phyloP scores from a whole-genome alignment of 2,797 vertebrate genomes.

The Naso thynnoides region DNA sequence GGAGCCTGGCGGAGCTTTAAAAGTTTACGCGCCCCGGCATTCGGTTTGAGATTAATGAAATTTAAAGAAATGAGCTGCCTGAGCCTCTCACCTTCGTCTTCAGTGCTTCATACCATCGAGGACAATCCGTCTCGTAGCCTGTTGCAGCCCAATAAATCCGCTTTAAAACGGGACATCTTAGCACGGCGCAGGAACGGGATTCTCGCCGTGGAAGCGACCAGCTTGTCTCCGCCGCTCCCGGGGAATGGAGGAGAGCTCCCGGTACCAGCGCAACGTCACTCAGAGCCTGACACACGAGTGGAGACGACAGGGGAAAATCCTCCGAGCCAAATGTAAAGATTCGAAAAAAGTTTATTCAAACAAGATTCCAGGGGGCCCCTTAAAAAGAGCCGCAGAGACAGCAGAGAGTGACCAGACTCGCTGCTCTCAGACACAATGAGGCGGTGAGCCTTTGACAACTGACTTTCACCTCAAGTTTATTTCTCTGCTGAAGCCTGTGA shows the following conservation, averaged over 20 bases:
- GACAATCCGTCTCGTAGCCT: slow-evolving; percentile 46
- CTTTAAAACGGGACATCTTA: slow-evolving; percentile 80
- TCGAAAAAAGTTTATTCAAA: slow-evolving; percentile 1
- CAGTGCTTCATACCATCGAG: slow-evolving; percentile 47
- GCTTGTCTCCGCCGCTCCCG: slow-evolving; percentile 70
- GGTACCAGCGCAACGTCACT: slow-evolving; percentile 50
- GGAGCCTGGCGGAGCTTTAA: slow-evolving; percentile 53
- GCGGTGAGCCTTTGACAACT: slow-evolving; percentile 38
- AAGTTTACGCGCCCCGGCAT: slow-evolving; percentile 68
- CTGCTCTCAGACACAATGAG: slow-evolving; percentile 67
- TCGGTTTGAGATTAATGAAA: slow-evolving; percentile 18
- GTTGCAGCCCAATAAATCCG: slow-evolving; percentile 69
- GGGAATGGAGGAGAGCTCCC: slow-evolving; percentile 68
- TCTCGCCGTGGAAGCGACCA: slow-evolving; percentile 56
- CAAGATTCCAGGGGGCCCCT: slow-evolving; percentile 33
- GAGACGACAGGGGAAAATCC: slow-evolving; percentile 21
- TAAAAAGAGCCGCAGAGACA: slow-evolving; percentile 2
- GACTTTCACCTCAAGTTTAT: slow-evolving; percentile 67
- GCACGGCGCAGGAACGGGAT: slow-evolving; percentile 42
- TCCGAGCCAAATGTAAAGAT: neutral
- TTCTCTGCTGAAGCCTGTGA: slow-evolving; percentile 42
- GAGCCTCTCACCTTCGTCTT: slow-evolving; percentile 71
- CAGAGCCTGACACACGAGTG: slow-evolving; percentile 37
- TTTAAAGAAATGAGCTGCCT: slow-evolving; percentile 1
- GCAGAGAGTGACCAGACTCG: slow-evolving; percentile 41